Base-by-base conservation (phyloP, 2,797 vertebrate species). In the Furcifer pardalis region DNA sequence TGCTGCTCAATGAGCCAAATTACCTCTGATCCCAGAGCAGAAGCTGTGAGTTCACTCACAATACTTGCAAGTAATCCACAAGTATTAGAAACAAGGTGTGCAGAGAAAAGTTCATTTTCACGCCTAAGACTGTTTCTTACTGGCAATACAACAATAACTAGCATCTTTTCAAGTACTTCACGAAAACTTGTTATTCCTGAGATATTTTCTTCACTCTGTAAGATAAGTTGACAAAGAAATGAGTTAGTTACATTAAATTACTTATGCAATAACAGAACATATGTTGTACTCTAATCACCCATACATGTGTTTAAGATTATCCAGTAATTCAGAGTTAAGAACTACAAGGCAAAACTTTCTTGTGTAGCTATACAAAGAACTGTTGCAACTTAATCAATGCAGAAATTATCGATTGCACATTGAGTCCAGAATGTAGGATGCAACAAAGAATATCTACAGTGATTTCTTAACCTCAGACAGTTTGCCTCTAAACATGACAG, bases 101-200 rank as follows among this genome's bases (percentile, higher is more conserved):
- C 98, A 71, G 99, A 99, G 91, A 99, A 99, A 72, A 99, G 97
- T 89, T 99, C 98, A 13, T 98, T 96, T 93, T 99, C 98, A 93
- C 98, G 97, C 93, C 98, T 97, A 81, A 99, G 95, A 90, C 97
- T 98, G 90, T 99, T 99, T 81, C 98, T 97, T 78, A 99, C 98
- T 0, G 99, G 99, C 40, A 99, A 95, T 79, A 99, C 98, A 87
- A 99, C 98, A 86, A 99, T 99, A 85, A 99, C 98, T 88, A 99
- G 92, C 99, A 99, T 99, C 92, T 99, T 99, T 92, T 99, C 98
- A 85, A 99, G 92, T 17, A 99, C 99, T 92, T 99, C 99, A 3
- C 98, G 97, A 92, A 99, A 99, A 92, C 98, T 99, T 27, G 98
- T 98, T 97, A 99, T 98, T 21, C 98, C 98, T 87, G 99, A 99